These are phyloP conservation scores for Aphidius ervi DNA, from an alignment of 1,140 invertebrate species.

Conservation along the genomic window DNA sequence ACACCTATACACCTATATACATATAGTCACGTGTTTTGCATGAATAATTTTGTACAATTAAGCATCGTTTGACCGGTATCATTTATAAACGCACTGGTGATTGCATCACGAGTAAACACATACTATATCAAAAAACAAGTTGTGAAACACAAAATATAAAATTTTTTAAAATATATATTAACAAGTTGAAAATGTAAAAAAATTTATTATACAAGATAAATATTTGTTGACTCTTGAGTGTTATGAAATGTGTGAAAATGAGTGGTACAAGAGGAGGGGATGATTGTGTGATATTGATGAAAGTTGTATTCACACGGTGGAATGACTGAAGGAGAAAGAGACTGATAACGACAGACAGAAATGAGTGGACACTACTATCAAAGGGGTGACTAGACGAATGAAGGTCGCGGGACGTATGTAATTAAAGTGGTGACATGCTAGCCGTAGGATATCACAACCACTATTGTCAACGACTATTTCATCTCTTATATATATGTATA, in stretches of 20 bases:
- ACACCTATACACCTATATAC: neutral
- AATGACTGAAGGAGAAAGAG: constrained; percentile 6
- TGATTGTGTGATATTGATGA: constrained; percentile 6
- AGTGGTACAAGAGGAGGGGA: no score
- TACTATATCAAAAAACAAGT: no score
- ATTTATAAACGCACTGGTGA: constrained; percentile 1
- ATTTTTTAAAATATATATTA: neutral
- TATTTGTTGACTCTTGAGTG: no score
- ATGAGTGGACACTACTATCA: constrained; percentile 1
- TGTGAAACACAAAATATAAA: neutral
- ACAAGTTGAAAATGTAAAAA: no score
- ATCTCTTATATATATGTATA: no score
- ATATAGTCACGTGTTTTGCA: constrained; percentile 6
- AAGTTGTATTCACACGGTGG: constrained; percentile 5
- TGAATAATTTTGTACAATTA: constrained; percentile 17
- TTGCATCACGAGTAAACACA: constrained; percentile 7
- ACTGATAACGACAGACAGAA: constrained; percentile 8
- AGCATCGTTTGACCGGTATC: constrained; percentile 9
- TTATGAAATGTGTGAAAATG: no score
- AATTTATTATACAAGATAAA: no score
- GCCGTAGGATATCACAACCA: constrained; percentile 34
- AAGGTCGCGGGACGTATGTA: constrained; percentile 40
- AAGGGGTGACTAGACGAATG: constrained; percentile 11
- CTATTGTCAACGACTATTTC: no score
- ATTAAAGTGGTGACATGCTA: constrained; percentile 48